Evolutionary conservation across 2,113 vertebrate species (phyloP), one percentile per base, ranked within the genome.

Genomic region (Tragelaphus strepsiceros): DNA sequence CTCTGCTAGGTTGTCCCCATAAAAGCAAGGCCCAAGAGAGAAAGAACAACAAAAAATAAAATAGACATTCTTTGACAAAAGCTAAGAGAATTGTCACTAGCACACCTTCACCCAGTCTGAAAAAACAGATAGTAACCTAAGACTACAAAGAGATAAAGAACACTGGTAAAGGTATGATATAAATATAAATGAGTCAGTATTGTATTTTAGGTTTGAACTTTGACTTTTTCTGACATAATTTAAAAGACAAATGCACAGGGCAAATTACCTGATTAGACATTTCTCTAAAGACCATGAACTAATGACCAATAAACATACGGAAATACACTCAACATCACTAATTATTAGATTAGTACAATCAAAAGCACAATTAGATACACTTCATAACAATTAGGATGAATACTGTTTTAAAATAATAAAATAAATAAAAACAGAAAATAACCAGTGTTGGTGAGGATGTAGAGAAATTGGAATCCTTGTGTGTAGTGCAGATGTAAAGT

Each of bases 21-120:
- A 98, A 98, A 98, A 94, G 98, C 98, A 98, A 98, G 98, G 97
- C 97, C 97, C 98, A 97, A 98, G 93, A 98, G 80, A 35, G 71
- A 74, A 74, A 74, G 35, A 77, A 24, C 64, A 58, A 35, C 22
- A 35, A 56, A 26, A 54, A 51, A 54, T 51, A 84, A 84, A 84
- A 84, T 11, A 84, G n/a, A 84, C 82, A 39, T 28, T 84, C 53
- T 54, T 58, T 26, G n/a, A 28, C 56, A 58, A 39, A 84, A 58
- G 13, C 82, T 84, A 35, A 58, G 82, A 58, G 22, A 84, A 35
- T 39, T 58, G 82, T 84, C 81, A 56, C 81, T 56, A 24, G 81
- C 7, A 35, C 51, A 35, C 13, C 54, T 58, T 56, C 81, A 83
- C 13, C 21, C 53, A 58, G 81, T 58, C 53, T 26, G 53, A 84